Evolutionary conservation across 2,797 vertebrate species (phyloP).

Genomic region (Karalla daura): DNA sequence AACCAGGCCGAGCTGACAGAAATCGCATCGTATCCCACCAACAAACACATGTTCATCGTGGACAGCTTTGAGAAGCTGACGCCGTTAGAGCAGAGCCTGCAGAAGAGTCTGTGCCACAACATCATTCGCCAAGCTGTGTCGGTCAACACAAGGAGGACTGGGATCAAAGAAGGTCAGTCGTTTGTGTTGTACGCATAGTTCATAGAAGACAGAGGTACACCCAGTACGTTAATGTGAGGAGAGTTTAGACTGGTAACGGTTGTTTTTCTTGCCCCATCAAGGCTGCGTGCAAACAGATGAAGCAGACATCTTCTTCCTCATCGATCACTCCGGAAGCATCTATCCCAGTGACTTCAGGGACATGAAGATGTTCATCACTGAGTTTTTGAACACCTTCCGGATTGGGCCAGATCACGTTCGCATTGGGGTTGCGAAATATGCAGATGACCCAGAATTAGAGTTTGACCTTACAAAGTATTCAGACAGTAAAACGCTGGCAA

Average conservation of each 20-base stretch:
- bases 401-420: conserved; percentile 81
- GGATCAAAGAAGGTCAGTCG: conserved; percentile 82
- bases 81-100: conserved; percentile 73
- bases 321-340: conserved; percentile 89
- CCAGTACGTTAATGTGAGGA: neutral
- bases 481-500: conserved; percentile 58
- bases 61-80: conserved; percentile 80
- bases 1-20: conserved; percentile 66
- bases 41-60: conserved; percentile 76
- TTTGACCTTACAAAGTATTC: conserved; percentile 74
- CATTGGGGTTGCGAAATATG: conserved; percentile 85
- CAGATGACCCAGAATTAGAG: conserved; percentile 63
- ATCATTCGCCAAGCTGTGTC: conserved; percentile 46
- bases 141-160: conserved; percentile 8
- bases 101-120: conserved; percentile 81
- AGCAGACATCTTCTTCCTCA: conserved; percentile 91
- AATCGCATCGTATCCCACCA: conserved; percentile 84
- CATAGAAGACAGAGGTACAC: too few relatives aligned
- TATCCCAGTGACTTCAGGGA: conserved; percentile 78
- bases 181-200: too few relatives aligned
- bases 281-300: conserved; percentile 86
- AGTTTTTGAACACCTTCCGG: conserved; percentile 79
- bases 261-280: too few relatives aligned
- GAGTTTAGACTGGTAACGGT: too few relatives aligned
- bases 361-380: conserved; percentile 87